Conservation (phyloP, 2,888 invertebrate genomes). For the Bedellia somnulentella region DNA sequence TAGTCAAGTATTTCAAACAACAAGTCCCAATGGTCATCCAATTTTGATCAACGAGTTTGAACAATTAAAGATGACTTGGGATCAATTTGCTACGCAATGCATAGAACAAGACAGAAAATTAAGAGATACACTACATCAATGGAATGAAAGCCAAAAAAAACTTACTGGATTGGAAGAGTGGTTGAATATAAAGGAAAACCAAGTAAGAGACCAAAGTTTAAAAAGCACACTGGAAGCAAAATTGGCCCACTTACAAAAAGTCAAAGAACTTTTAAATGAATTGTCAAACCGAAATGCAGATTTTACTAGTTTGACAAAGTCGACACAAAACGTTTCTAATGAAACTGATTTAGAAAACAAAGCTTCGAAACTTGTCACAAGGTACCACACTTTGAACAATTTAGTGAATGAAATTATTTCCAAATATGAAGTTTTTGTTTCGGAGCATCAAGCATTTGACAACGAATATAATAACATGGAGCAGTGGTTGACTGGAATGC, state of each 20-base stretch:
- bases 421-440: constrained; percentile 81
- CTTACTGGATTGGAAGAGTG: constrained; percentile 80
- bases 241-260: constrained; percentile 73
- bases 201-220: constrained; percentile 86
- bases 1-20: constrained; percentile 73
- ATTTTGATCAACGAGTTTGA: constrained; percentile 72
- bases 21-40: constrained; percentile 76
- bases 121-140: constrained; percentile 74
- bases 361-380: constrained; percentile 76
- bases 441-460: constrained; percentile 83
- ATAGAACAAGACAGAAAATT: constrained; percentile 71
- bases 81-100: constrained; percentile 72
- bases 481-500: constrained; percentile 73
- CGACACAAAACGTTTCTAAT: constrained; percentile 70
- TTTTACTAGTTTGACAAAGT: constrained; percentile 68
- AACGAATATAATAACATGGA: constrained; percentile 72
- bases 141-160: constrained; percentile 78
- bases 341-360: constrained; percentile 75
- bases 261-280: constrained; percentile 71
- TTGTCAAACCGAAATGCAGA: constrained; percentile 68
- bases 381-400: constrained; percentile 81
- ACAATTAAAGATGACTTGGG: constrained; percentile 74
- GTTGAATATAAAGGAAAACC: constrained; percentile 82
- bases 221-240: constrained; percentile 86
- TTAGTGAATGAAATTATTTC: constrained; percentile 80